Evolutionary conservation across 2,888 invertebrate genomes (phyloP).

Genomic region (Herminia tarsipennalis): DNA sequence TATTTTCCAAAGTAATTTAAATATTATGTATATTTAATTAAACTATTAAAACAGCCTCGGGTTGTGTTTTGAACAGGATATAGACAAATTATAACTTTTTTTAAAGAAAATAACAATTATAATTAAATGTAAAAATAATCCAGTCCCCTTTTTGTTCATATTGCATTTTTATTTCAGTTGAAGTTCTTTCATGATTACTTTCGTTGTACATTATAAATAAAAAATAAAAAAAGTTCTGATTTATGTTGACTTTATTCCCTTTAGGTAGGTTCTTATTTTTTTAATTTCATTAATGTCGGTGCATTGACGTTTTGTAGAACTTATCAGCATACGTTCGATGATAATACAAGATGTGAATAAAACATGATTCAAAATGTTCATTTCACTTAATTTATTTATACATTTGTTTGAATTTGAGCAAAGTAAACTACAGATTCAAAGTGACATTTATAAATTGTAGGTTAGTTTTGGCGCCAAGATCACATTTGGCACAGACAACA

Average conservation of each 20-base stretch:
- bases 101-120: neutral
- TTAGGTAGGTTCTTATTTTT: too few species aligned
- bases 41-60: constrained; percentile 7
- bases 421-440: constrained; percentile 29
- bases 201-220: constrained; percentile 8
- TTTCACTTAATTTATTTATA: constrained; percentile 21
- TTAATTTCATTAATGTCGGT: neutral
- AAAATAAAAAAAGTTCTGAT: too few species aligned
- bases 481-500: constrained; percentile 48
- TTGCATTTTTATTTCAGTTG: too few species aligned
- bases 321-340: neutral
- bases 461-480: constrained; percentile 30
- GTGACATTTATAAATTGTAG: constrained; percentile 10
- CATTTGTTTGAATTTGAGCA: constrained; percentile 38
- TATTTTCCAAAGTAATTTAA: neutral
- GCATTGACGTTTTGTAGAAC: neutral
- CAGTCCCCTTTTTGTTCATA: too few species aligned
- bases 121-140: too few species aligned
- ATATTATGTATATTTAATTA: neutral
- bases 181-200: neutral
- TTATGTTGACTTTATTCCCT: too few species aligned
- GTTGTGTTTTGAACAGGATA: constrained; percentile 5
- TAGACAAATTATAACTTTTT: constrained; percentile 1
- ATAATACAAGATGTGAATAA: constrained; percentile 11
- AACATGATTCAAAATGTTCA: constrained; percentile 13